Evolutionary conservation across 2,113 vertebrate species (phyloP).

Genomic region (Suncus etruscus): DNA sequence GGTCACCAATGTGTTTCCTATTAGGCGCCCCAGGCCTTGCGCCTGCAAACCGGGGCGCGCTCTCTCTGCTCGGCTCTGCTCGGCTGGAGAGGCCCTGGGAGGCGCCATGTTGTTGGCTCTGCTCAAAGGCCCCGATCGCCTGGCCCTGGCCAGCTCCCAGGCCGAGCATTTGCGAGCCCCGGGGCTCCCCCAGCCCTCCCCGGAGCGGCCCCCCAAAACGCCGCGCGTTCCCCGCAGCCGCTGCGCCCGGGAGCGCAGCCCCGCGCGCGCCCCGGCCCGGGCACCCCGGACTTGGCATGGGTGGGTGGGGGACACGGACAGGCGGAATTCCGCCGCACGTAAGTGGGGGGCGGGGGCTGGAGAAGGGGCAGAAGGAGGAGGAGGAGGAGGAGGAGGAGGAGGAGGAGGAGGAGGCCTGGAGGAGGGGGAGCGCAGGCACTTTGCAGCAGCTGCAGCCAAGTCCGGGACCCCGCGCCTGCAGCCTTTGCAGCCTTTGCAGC

Average conservation of each 20-base stretch:
- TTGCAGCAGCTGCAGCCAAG: slow-evolving; percentile 60
- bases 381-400: neutral
- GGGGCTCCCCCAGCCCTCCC: slow-evolving; percentile 76
- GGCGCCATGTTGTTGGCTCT: slow-evolving; percentile 91
- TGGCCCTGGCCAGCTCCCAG: slow-evolving; percentile 80
- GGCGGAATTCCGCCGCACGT: slow-evolving; percentile 37
- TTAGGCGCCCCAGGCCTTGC: slow-evolving; percentile 82
- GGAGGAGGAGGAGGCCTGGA: neutral
- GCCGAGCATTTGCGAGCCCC: slow-evolving; percentile 86
- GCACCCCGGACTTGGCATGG: slow-evolving; percentile 61
- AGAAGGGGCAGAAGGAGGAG: neutral
- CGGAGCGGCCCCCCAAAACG: slow-evolving; percentile 63
- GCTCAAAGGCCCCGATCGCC: slow-evolving; percentile 86
- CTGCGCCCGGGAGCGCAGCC: slow-evolving; percentile 64
- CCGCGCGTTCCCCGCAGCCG: slow-evolving; percentile 1
- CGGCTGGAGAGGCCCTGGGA: too few species aligned
- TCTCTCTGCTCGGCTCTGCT: too few species aligned
- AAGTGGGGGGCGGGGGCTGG: slow-evolving; percentile 53
- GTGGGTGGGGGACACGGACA: neutral
- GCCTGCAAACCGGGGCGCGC: too few species aligned
- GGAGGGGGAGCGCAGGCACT: slow-evolving; percentile 55
- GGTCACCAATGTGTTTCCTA: slow-evolving; percentile 84
- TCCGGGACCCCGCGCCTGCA: slow-evolving; percentile 15
- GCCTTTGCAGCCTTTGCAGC: too few species aligned
- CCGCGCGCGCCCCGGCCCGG: slow-evolving; percentile 54